Base-by-base conservation (phyloP, 2,888 invertebrate species). In the Tridacna crocea region DNA sequence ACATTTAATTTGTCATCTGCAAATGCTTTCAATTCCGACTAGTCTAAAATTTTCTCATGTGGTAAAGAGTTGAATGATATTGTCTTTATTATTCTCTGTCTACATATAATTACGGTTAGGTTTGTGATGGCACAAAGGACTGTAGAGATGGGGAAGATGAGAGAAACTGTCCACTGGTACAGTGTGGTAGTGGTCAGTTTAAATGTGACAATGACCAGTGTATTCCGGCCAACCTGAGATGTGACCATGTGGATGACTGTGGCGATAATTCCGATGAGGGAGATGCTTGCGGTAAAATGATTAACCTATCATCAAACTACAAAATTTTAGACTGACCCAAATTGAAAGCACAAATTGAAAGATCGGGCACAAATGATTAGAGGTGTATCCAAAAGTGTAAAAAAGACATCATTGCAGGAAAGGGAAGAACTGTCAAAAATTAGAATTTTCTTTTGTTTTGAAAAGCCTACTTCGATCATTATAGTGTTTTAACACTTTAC, bases 201-300 rank as follows among this genome's bases (percentile, higher is more conserved):
- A 83, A 89, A 15, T 94, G 94, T 82, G 72, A 88, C 65, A 93
- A 93, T 83, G 88, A 90, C 74, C 91, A 91, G 75, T 94, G 94
- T 84, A 90, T 94, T 75, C 92, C 92, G 0, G 87, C 87, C 47
- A 92, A 91, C 90, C 96, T 96, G 87, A 95, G 98, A 76, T 98
- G 98, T 94, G 97, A 98, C 95, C 97, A 97, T 47, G 95, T 95
- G 76, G 95, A 96, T 90, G 97, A 98, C 92, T 98, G 98, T 94
- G 96, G 96, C 0, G 98, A 97, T 94, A 96, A 95, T 22, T 92
- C 92, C 0, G 94, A 94, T 85, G 94, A 94, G 76, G 89, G 90
- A 0, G 22, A 48, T 12, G 51, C 63, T 1, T 83, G 83, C 47
- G 77, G 83, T 83, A 77, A 58, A 10, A 55, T 15, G 3, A 19